Evolutionary conservation across 2,888 invertebrate species (phyloP), one percentile per base, ranked within the genome.

Genomic region (Thymelicus sylvestris): DNA sequence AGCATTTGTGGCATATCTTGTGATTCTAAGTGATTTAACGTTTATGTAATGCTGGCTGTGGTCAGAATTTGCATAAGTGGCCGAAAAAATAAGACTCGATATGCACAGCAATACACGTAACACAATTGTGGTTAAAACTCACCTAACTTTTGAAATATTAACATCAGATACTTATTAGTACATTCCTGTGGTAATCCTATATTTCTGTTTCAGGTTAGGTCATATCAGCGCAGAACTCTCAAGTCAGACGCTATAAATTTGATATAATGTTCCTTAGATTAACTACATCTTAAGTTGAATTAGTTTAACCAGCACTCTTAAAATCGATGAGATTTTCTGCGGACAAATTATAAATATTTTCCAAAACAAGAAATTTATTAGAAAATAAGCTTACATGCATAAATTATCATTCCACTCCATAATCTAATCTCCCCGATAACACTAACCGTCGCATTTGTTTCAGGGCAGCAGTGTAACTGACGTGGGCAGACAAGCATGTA

Each of bases 401-500:
- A 59, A 38, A 59, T 59, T 59, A 59, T 59, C 38, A n/a, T n/a
- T 38, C 59, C 19, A 59, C 38, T 39, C n/a, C 2, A 38, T 6
- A 67, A 66, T 57, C 19, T 66, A 41, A 24, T 59, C 66, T 12
- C 15, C 10, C 24, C 52, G 70, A 65, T 71, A 69, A 55, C 60
- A 60, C 50, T 67, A 44, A 68, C 31, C 15, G 7, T 19, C 48
- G 10, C 44, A 41, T 24, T 91, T 87, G 86, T 90, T 77, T 77
- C 91, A 93, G 93, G 86, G 84, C 86, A 81, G 75, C 81, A 86
- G 86, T 87, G 86, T 81, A 75, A 80, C 80, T 79, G 79, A 79
- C 82, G 74, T 80, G 79, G 78, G 81, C 82, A 83, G 83, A 84
- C 81, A 86, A 90, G 88, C 78, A 93, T 93, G 92, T 93, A 92